Evolutionary conservation across 2,113 vertebrate species (phyloP), one percentile per base, ranked within the genome.

Genomic region (Fregata magnificens): DNA sequence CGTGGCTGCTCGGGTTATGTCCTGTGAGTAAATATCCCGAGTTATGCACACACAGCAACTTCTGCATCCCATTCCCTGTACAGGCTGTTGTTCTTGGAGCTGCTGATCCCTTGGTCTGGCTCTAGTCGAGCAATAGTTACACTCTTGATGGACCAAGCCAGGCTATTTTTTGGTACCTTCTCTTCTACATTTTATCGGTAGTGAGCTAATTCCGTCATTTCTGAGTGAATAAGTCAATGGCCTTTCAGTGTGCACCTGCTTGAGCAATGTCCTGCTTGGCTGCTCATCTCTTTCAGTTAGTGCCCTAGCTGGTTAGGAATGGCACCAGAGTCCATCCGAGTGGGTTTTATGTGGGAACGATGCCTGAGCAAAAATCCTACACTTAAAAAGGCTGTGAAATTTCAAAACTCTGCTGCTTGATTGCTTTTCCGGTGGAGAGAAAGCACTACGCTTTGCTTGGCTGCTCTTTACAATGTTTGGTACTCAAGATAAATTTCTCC

Each of bases 401-500:
- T 29, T 85, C 73, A 47, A 70, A 77, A 16, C 28, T 7, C 19
- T 85, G 53, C 82, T 82, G 71, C 71, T 61, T 14, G 49, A 28
- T 76, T 22, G 38, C 45, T 59, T 92, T 89, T 62, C 55, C 88
- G 67, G 20, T 88, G 55, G 29, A 62, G 47, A 69, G 72, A 73
- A 83, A 88, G 56, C 36, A 3, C 50, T 19, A 0, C 67, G 80
- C 82, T 78, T 83, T 79, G 47, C 84, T 91, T 94, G 96, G 78
- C 84, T 91, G 36, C 58, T 40, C 36, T 66, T 58, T 42, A 13
- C 42, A 19, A 6, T 12, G 29, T 58, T 95, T n/a, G 74, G 56
- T 89, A 40, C 89, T 91, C n/a, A 53, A 95, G 86, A 96, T 49
- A 69, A 90, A 90, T 88, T 40, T 81, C 69, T 84, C 26, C 38